Evolutionary conservation across 2,113 vertebrate species (phyloP).

Genomic region (Conger conger): DNA sequence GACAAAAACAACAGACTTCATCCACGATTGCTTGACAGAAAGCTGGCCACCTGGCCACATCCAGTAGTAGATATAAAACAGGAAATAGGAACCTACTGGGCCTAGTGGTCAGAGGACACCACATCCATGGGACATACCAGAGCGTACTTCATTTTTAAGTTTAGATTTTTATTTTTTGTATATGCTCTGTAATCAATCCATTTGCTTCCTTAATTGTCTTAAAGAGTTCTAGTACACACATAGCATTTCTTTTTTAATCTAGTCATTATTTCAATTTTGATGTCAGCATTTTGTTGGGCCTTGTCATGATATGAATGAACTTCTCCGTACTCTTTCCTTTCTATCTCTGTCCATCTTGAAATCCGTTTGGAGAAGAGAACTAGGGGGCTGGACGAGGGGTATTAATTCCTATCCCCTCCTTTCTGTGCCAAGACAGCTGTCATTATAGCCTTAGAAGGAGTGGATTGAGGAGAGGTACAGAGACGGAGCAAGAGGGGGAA

Average conservation of each 20-base stretch:
- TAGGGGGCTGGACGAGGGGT: slow-evolving; percentile 50
- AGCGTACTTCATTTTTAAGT: no score
- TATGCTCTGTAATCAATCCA: not conserved
- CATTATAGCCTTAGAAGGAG: slow-evolving; percentile 76
- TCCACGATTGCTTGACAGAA: slow-evolving; percentile 16
- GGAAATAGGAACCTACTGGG: slow-evolving; percentile 13
- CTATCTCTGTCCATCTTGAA: slow-evolving; percentile 25
- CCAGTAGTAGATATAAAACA: slow-evolving; percentile 10
- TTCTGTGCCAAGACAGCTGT: slow-evolving; percentile 65
- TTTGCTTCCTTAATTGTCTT: not conserved
- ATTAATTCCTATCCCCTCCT: slow-evolving; percentile 65
- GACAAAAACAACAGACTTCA: not conserved
- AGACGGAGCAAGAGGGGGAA: slow-evolving; percentile 47
- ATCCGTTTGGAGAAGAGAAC: slow-evolving; percentile 44
- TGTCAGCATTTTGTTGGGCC: not conserved
- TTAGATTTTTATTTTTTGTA: not conserved
- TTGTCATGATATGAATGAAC: not conserved
- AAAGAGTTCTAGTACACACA: not conserved
- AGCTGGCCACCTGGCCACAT: slow-evolving; percentile 17
- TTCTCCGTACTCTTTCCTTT: not conserved
- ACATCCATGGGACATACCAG: not conserved
- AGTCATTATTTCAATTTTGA: not conserved
- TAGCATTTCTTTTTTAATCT: not conserved
- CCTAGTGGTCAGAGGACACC: not conserved
- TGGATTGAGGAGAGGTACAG: slow-evolving; percentile 67